A percentile compares a stretch with the other conserved stretches of the same genome.
phyloP scores from a whole-genome alignment of 2,888 invertebrate genomes.

The Phyllotreta striolata region DNA sequence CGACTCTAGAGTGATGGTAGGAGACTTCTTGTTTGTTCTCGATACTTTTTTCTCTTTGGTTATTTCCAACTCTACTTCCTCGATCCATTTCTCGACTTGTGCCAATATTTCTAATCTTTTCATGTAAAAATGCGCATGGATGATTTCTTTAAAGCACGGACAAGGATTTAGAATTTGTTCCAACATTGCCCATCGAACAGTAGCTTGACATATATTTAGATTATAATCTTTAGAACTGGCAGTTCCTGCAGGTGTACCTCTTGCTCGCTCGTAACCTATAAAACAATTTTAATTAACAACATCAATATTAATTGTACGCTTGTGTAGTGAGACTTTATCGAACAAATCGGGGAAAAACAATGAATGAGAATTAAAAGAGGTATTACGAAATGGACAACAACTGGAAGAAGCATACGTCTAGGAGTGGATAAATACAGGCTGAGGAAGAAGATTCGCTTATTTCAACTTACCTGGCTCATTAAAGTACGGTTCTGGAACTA shows the following conservation, averaged over 20 bases:
- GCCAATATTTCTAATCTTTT: conserved; percentile 89
- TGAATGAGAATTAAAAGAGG: too few species aligned
- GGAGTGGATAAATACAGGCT: too few species aligned
- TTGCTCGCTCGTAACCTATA: conserved; percentile 78
- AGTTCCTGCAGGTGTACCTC: conserved; percentile 84
- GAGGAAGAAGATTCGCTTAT: background rate
- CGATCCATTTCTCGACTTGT: conserved; percentile 91
- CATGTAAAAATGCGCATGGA: conserved; percentile 93
- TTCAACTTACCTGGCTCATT: conserved; percentile 81
- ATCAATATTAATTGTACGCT: too few species aligned
- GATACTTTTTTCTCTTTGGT: conserved; percentile 75
- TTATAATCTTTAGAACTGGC: conserved; percentile 94
- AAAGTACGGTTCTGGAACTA: conserved; percentile 93
- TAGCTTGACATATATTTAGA: conserved; percentile 93
- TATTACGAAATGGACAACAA: too few species aligned
- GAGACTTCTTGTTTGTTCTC: conserved; percentile 63
- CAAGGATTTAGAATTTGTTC: conserved; percentile 91
- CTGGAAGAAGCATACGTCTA: too few species aligned
- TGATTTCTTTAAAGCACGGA: conserved; percentile 92
- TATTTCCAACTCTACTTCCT: conserved; percentile 77
- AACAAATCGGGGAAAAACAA: too few species aligned
- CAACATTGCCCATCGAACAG: conserved; percentile 95
- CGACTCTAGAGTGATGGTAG: conserved; percentile 56
- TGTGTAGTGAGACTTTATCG: too few species aligned
- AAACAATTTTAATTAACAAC: background rate